A percentile compares a stretch with the other conserved stretches of the same genome.
These are phyloP conservation scores for Anabas testudineus DNA, from an alignment of 2,797 vertebrate genomes.

Conservation along the genomic window DNA sequence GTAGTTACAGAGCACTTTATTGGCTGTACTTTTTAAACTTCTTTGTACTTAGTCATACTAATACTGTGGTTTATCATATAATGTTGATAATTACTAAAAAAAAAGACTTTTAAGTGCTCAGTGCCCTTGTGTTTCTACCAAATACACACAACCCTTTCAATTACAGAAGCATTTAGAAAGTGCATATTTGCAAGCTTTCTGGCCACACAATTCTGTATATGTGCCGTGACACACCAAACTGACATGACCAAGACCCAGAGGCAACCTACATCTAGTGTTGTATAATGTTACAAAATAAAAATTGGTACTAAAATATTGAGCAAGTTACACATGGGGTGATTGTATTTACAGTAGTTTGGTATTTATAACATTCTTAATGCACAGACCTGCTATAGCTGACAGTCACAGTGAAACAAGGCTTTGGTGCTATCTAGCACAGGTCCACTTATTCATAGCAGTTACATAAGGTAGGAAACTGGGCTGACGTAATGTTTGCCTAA, in stretches of 20 bases:
- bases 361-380: not conserved
- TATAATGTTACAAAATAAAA: not conserved
- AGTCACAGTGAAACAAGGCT: constrained; percentile 22
- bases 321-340: not conserved
- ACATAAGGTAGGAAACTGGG: constrained; percentile 32
- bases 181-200: no score
- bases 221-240: no score
- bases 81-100: no score
- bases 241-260: no score
- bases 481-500: constrained; percentile 59
- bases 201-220: no score
- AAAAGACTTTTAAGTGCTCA: no score
- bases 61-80: no score
- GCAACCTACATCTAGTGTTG: no score
- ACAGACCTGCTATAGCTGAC: not conserved
- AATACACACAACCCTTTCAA: no score
- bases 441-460: constrained; percentile 28
- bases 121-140: no score
- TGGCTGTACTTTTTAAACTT: not conserved
- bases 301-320: not conserved
- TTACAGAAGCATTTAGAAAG: no score
- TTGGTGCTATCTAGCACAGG: constrained; percentile 13
- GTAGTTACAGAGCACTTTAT: not conserved
- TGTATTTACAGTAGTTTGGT: not conserved
- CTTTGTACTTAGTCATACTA: not conserved